A percentile compares a stretch with the other conserved stretches of the same genome.
phyloP scores from a whole-genome alignment of 2,113 vertebrate species.

The Chaetodon auriga region DNA sequence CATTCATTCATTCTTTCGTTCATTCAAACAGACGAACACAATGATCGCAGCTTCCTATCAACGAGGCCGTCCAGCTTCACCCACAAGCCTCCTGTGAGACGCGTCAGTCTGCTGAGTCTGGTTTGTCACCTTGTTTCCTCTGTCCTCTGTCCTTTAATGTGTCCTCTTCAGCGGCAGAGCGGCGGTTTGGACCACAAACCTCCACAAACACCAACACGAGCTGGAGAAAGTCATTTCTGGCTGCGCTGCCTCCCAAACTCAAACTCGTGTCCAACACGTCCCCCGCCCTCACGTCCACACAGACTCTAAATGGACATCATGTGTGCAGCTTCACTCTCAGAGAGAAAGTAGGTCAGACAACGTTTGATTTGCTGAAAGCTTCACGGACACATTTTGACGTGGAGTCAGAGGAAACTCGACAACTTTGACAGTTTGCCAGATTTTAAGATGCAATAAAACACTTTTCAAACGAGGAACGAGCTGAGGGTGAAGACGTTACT shows the following conservation, averaged over 20 bases:
- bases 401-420: constrained; percentile 14
- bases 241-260: constrained; percentile 10
- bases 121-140: constrained; percentile 19
- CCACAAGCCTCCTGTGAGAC: not conserved
- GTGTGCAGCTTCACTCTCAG: not conserved
- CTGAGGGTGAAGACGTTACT: too few relatives aligned
- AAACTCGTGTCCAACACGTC: constrained; percentile 17
- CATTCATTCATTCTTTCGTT: too few relatives aligned
- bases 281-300: not conserved
- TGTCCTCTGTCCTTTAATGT: constrained; percentile 3
- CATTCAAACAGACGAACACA: too few relatives aligned
- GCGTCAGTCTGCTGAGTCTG: not conserved
- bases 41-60: too few relatives aligned
- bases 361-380: constrained; percentile 2
- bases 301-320: not conserved
- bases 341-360: not conserved
- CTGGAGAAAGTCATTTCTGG: constrained; percentile 49
- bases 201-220: constrained; percentile 31
- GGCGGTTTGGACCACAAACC: constrained; percentile 40
- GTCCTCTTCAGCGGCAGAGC: constrained; percentile 16
- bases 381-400: not conserved
- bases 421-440: constrained; percentile 20
- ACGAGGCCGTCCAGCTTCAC: too few relatives aligned
- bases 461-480: too few relatives aligned
- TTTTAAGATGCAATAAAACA: constrained; percentile 29